Evolutionary conservation across 2,113 vertebrate genomes (phyloP), one percentile per base, ranked within the genome.

Genomic region (Himantopus leucocephalus): DNA sequence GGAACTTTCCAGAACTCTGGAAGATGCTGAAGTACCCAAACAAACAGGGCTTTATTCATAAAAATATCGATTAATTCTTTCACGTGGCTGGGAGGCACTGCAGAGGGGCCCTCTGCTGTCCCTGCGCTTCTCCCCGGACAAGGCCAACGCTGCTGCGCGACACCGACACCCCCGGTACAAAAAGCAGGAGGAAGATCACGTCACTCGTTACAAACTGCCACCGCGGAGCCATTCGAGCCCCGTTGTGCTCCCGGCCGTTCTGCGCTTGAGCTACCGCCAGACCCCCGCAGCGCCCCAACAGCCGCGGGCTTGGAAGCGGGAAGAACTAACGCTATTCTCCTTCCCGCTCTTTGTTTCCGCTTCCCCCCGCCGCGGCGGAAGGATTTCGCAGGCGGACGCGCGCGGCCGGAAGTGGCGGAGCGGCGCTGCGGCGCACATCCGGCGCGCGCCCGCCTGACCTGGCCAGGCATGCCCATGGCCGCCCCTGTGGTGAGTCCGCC

Each of bases 401-500:
- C 1, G 45, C 27, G 53, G 45, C 29, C 77, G 92, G 92, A 94
- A 96, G 63, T 15, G 58, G 10, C 17, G 14, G 5, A 1, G 4
- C 7, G 5, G 27, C 8, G 12, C 18, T 0, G 2, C 6, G 3
- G 9, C 0, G 47, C 70, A 91, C 60, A 55, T 94, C 93, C 95
- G 90, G 7, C 29, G 83, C 19, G 23, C 13, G 45, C 53, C 63
- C n/a, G 85, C 80, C 59, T 39, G 24, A 76, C 58, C 21, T 14
- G 60, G 27, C 55, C 22, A 32, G 55, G 21, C 26, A 6, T 64
- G 6, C 24, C 62, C 53, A 93, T 96, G 95, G 95, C 93, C n/a
- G 87, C 93, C 29, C 80, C 93, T 0, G 87, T 94, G 93, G 93
- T 96, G 87, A 94, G 92, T 92, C 5, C 9, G 63, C 17, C 30